Evolutionary conservation across 2,888 invertebrate species (phyloP), one percentile per base, ranked within the genome.

Genomic region (Rhagonycha lutea): DNA sequence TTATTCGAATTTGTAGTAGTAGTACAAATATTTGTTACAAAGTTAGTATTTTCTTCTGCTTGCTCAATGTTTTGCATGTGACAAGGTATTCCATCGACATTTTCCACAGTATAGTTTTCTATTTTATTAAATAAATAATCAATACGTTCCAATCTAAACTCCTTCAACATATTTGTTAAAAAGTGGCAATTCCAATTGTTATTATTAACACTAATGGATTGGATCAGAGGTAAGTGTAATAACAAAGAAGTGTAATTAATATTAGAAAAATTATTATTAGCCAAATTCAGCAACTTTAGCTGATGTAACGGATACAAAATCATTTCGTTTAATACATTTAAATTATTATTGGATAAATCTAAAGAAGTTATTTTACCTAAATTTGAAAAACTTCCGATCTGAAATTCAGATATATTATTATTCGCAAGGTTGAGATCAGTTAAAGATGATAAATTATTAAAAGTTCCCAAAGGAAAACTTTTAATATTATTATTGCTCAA

Each of bases 281-380:
- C 71, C 14, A 71, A 71, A 47, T 71, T 32, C 5, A 71, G 11
- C 3, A 14, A 0, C 8, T n/a, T 0, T 23, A 65, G 12, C 2
- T 47, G 14, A 12, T 14, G 4, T 24, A 71, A 12, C 2, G 71
- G 65, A 32, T 47, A 65, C 8, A 71, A 24, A 8, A 63, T n/a
- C n/a, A 9, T 65, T 24, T 47, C 65, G 14, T 65, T 32, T 47
- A 71, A 47, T 11, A 9, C 4, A 0, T 10, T 3, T 7, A 71
- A 24, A 10, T 24, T 47, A 63, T 71, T 71, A n/a, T 47, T n/a
- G 10, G 71, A 71, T 29, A 71, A 24, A 71, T 71, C 47, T 32
- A 71, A 65, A 12, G 12, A 9, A 8, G 8, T 11, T n/a, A 71
- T 3, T 9, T 24, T 3, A 9, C 5, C 60, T 14, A 67, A 32